phyloP scores from a whole-genome alignment of 2,113 vertebrate species.

The Colius striatus region DNA sequence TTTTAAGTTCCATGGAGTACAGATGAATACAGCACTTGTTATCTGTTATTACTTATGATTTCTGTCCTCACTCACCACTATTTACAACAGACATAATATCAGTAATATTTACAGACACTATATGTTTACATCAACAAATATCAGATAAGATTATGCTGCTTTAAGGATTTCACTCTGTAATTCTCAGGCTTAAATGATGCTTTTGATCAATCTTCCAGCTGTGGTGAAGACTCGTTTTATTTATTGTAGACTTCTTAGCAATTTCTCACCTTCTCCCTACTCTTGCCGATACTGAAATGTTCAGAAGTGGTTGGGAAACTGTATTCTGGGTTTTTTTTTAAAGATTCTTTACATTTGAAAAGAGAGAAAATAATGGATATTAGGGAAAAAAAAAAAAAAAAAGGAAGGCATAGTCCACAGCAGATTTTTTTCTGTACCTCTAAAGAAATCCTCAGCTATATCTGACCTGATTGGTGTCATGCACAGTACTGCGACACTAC shows the following conservation, averaged over 20 bases:
- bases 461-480: background rate
- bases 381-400: background rate
- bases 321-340: background rate
- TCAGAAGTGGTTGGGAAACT: background rate
- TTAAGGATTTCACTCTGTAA: background rate
- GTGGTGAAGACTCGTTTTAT: background rate
- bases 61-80: background rate
- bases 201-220: background rate
- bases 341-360: background rate
- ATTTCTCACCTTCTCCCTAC: background rate
- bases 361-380: too few species aligned
- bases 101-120: background rate
- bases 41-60: background rate
- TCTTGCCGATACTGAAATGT: background rate
- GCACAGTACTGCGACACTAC: rapidly evolving
- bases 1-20: background rate
- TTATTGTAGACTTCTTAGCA: background rate
- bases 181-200: background rate
- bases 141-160: background rate
- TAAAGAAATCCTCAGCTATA: background rate
- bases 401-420: background rate
- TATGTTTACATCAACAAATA: background rate
- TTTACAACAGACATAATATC: background rate
- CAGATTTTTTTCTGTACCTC: background rate
- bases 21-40: background rate